Percentiles rank a stretch among this genome's conserved stretches.
Conservation (phyloP, 2,797 vertebrate genomes). For the Todus mexicanus region DNA sequence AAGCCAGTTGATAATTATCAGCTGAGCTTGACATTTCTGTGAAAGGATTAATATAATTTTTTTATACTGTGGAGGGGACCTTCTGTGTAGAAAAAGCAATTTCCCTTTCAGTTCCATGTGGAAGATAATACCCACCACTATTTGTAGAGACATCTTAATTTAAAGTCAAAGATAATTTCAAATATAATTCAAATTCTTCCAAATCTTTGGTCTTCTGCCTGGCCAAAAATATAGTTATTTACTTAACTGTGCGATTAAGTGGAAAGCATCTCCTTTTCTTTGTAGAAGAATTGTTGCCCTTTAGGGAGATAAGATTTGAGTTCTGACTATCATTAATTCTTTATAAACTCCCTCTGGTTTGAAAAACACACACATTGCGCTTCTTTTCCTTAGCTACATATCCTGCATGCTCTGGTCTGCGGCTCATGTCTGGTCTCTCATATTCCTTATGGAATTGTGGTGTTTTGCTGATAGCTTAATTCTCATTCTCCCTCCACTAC, state of each 20-base stretch:
- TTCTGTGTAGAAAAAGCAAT: conserved; percentile 3
- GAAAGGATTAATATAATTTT: conserved; percentile 42
- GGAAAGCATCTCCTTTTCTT: neutral
- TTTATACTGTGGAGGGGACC: neutral
- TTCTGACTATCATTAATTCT: neutral
- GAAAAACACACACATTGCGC: neutral
- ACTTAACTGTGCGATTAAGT: neutral
- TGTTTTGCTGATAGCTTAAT: neutral
- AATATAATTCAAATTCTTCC: neutral
- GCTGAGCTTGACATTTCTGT: conserved; percentile 27
- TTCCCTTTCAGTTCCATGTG: conserved; percentile 1
- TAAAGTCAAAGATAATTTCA: conserved; percentile 15
- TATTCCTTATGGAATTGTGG: neutral
- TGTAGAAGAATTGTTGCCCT: neutral
- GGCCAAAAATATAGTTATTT: conserved; percentile 11
- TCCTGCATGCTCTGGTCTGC: neutral
- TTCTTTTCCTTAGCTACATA: neutral
- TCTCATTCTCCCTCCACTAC: neutral
- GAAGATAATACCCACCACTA: neutral
- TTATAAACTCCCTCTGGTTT: neutral
- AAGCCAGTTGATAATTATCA: conserved; percentile 49
- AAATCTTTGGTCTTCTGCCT: neutral
- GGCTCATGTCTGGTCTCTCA: neutral
- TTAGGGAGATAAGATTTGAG: neutral
- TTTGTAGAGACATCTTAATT: conserved; percentile 19